phyloP scores from a whole-genome alignment of 2,797 vertebrate species.

The Sus cebifrons region DNA sequence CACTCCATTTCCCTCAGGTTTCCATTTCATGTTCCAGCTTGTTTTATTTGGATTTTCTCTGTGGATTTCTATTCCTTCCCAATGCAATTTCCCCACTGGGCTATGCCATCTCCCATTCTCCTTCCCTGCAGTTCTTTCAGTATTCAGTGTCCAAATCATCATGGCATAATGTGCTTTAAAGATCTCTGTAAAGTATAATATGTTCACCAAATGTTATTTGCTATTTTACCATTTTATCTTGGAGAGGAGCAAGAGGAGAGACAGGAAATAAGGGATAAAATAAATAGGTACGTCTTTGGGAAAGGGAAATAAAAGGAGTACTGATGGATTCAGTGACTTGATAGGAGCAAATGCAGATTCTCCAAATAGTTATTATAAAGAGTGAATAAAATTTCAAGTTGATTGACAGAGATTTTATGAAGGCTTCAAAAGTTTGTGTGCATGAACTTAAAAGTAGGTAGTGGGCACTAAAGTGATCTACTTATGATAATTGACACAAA shows the following conservation, averaged over 20 bases:
- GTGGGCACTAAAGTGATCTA: not conserved
- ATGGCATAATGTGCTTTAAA: not conserved
- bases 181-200: conserved; percentile 28
- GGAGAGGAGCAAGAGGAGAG: conserved; percentile 15
- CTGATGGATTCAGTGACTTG: not conserved
- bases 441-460: not conserved
- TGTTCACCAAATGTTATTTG: conserved; percentile 60
- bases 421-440: not conserved
- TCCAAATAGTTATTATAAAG: not conserved
- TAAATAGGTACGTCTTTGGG: not conserved
- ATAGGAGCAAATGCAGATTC: not conserved
- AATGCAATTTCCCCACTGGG: not conserved
- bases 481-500: not conserved
- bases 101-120: not conserved
- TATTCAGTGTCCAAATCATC: not conserved
- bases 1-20: conserved; percentile 44
- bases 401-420: not conserved
- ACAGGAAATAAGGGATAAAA: not conserved
- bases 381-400: not conserved
- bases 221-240: conserved; percentile 38
- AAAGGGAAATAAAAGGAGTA: conserved; percentile 35
- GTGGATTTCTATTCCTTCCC: not conserved
- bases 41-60: conserved; percentile 66
- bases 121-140: not conserved
- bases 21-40: conserved; percentile 59